Conservation (phyloP, 2,113 vertebrate genomes). For the Sinocyclocheilus maitianheensis region DNA sequence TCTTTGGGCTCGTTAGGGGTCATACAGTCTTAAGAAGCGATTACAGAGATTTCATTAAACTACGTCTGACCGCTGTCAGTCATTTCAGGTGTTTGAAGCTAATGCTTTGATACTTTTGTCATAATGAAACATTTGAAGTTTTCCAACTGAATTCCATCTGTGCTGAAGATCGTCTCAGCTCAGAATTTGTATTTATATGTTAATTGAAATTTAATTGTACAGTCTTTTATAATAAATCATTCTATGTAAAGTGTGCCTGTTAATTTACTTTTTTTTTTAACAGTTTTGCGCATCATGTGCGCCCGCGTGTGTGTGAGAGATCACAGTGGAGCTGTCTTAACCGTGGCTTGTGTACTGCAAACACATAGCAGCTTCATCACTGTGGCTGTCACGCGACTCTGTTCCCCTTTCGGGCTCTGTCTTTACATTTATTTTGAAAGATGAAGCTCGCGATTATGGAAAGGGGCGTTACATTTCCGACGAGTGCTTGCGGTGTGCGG, state of each 20-base stretch:
- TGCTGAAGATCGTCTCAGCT: conserved; percentile 55
- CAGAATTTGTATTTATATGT: conserved; percentile 78
- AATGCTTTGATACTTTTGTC: conserved; percentile 57
- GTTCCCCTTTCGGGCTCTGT: too few species aligned
- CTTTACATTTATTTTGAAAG: too few species aligned
- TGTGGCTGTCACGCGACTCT: too few species aligned
- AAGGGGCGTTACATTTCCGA: too few species aligned
- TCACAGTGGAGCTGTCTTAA: too few species aligned
- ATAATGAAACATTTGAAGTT: conserved; percentile 51
- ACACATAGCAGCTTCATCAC: too few species aligned
- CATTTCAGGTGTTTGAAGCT: conserved; percentile 56
- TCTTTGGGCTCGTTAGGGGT: neutral
- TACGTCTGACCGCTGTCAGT: conserved; percentile 34
- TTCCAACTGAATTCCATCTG: conserved; percentile 63
- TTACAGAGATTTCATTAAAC: neutral
- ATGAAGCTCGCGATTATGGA: too few species aligned
- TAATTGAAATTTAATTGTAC: conserved; percentile 80
- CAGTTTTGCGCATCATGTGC: too few species aligned
- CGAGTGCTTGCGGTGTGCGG: too few species aligned
- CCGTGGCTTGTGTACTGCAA: too few species aligned
- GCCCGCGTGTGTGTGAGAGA: too few species aligned
- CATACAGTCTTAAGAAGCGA: neutral
- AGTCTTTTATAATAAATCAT: conserved; percentile 89
- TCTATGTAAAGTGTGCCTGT: conserved; percentile 66
- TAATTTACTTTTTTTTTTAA: neutral